Evolutionary conservation across 2,797 vertebrate species (phyloP), one percentile per base, ranked within the genome.

Genomic region (Sebastes diaconus): DNA sequence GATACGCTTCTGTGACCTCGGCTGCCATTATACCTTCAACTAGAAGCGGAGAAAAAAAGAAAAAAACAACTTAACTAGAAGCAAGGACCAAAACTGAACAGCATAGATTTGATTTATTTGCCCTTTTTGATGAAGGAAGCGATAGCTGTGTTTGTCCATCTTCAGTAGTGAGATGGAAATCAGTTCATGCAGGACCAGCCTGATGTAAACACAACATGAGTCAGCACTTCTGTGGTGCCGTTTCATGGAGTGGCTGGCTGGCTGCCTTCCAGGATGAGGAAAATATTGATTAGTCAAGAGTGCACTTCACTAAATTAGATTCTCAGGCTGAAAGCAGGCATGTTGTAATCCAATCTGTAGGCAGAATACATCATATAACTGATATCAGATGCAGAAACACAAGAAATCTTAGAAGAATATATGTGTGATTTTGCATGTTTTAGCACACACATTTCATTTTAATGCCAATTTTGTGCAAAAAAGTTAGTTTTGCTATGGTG

Each of bases 1-100:
- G 22, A 80, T 83, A 73, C 16, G 16, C 57, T 57, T 77, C 84
- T 39, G 92, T 91, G 13, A 77, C 73, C 16, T 81, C 76, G 2
- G 24, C 25, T 1, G 29, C 66, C 24, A 71, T 61, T n/a, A 22
- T 70, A 63, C 55, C 87, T 77, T 87, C 88, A 76, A 72, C 92
- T 93, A 75, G 34, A 90, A 76, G 16, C 32, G 59, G 76, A 78
- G 14, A 9, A 59, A 55, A 50, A 74, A 42, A 73, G 1, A 13
- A 36, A 12, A 0, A 36, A 30, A 8, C 42, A 79, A 55, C 18
- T 75, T 4, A 61, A 22, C 5, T 14, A n/a, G 24, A 58, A 22
- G 34, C 3, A 5, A 72, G 9, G 20, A 55, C 5, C 25, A 36
- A 24, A 58, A 32, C 9, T 12, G 9, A 78, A 36, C 11, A 13